phyloP scores from a whole-genome alignment of 2,888 invertebrate species.

The Harpalus rufipes region DNA sequence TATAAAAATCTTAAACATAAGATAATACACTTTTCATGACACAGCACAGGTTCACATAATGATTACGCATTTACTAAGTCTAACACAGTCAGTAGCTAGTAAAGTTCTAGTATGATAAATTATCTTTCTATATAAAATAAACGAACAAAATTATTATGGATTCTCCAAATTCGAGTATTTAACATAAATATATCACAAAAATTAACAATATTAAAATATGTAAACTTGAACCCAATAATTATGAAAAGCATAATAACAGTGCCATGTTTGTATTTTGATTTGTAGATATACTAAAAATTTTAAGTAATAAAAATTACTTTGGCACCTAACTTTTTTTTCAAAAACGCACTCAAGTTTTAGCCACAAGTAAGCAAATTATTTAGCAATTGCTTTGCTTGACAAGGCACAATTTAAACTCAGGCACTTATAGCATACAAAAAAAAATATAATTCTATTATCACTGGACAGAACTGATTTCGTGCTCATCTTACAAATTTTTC shows the following conservation, averaged over 20 bases:
- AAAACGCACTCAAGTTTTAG: slow-evolving; percentile 54
- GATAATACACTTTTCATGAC: slow-evolving; percentile 10
- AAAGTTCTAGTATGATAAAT: slow-evolving; percentile 35
- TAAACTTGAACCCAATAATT: slow-evolving; percentile 38
- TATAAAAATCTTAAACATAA: slow-evolving; percentile 20
- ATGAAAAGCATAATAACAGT: slow-evolving; percentile 34
- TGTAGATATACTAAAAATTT: slow-evolving; percentile 16
- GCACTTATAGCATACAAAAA: slow-evolving; percentile 59
- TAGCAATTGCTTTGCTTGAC: slow-evolving; percentile 52
- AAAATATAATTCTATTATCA: slow-evolving; percentile 49
- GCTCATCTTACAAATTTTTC: slow-evolving; percentile 40
- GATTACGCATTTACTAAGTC: slow-evolving; percentile 5
- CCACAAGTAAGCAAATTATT: slow-evolving; percentile 49
- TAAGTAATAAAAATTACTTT: slow-evolving; percentile 51
- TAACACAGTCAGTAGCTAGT: slow-evolving; percentile 27
- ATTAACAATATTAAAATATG: slow-evolving; percentile 49
- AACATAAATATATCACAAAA: slow-evolving; percentile 48
- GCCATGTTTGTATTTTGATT: slow-evolving; percentile 17
- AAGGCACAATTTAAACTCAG: slow-evolving; percentile 65
- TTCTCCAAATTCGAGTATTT: slow-evolving; percentile 43
- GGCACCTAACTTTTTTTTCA: slow-evolving; percentile 57
- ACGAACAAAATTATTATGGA: slow-evolving; percentile 5
- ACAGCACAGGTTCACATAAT: slow-evolving; percentile 22
- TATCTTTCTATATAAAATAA: background rate
- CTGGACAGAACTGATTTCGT: slow-evolving; percentile 54